phyloP scores from a whole-genome alignment of 2,888 invertebrate genomes.

The Herminia tarsipennalis region DNA sequence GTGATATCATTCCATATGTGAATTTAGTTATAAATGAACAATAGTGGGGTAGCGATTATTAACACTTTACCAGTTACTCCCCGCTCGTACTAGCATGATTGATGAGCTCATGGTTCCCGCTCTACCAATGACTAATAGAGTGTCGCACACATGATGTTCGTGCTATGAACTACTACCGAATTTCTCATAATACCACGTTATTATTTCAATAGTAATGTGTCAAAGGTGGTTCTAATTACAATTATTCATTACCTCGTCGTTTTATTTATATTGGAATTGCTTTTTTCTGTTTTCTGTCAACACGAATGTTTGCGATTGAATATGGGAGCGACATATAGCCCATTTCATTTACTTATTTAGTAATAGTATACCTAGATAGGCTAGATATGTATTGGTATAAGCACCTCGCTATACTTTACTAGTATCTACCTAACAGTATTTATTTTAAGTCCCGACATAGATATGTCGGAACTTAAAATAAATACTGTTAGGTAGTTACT shows the following conservation, averaged over 20 bases:
- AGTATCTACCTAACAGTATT: too few species aligned
- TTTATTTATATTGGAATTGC: slow-evolving; percentile 3
- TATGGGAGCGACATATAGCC: neutral
- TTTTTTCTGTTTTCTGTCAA: slow-evolving; percentile 20
- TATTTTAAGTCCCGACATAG: too few species aligned
- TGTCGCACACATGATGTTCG: slow-evolving; percentile 71
- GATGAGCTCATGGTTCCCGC: slow-evolving; percentile 59
- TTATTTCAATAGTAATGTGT: slow-evolving; percentile 41
- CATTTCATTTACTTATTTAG: neutral
- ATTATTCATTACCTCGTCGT: slow-evolving; percentile 11
- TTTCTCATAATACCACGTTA: slow-evolving; percentile 34
- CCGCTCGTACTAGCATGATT: slow-evolving; percentile 63
- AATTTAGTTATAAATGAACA: slow-evolving; percentile 65
- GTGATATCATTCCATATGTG: slow-evolving; percentile 35
- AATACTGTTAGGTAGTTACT: too few species aligned
- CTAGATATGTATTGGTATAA: too few species aligned
- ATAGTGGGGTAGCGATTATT: slow-evolving; percentile 75
- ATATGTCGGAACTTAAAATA: too few species aligned
- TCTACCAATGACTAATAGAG: slow-evolving; percentile 74
- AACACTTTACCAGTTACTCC: slow-evolving; percentile 71
- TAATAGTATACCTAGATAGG: too few species aligned
- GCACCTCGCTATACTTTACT: too few species aligned
- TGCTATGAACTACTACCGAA: slow-evolving; percentile 49
- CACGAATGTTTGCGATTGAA: slow-evolving; percentile 11
- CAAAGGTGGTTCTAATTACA: slow-evolving; percentile 37